A percentile compares a stretch with the other conserved stretches of the same genome.
Evolutionary conservation across 64 coral and sea anemone species (phyloP).

Genomic region (Montipora foliosa): DNA sequence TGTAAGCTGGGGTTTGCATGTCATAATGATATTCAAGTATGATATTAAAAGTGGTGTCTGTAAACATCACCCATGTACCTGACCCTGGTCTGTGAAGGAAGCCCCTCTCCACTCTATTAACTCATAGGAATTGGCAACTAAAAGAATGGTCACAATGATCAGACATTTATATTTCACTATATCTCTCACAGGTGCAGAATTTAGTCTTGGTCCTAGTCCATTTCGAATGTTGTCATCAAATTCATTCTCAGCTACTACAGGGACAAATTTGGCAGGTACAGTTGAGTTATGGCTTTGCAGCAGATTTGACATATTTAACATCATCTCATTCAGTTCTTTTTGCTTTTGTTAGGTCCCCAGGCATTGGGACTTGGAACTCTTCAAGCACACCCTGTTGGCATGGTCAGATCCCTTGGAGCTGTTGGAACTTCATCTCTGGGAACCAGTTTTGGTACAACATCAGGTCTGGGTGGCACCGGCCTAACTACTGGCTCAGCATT

Average conservation of each 20-base stretch:
- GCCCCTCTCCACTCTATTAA: no score
- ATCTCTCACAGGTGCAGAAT: slow-evolving; percentile 42
- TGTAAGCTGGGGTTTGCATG: no score
- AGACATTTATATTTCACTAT: not conserved
- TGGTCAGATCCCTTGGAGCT: not conserved
- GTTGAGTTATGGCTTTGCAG: not conserved
- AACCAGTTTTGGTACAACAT: not conserved
- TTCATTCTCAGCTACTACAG: not conserved
- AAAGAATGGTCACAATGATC: no score
- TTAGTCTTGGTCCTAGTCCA: slow-evolving; percentile 70
- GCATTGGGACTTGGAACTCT: not conserved
- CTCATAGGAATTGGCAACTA: no score
- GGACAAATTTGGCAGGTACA: slow-evolving; percentile 19
- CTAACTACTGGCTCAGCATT: slow-evolving; percentile 4
- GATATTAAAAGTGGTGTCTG: no score
- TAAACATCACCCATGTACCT: no score
- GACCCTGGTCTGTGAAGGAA: no score
- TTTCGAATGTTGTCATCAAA: slow-evolving; percentile 11
- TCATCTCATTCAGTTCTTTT: not conserved
- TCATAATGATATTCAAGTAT: no score
- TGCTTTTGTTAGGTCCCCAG: not conserved
- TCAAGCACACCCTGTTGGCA: slow-evolving; percentile 4
- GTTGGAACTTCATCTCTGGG: not conserved
- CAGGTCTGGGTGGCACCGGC: slow-evolving; percentile 9
- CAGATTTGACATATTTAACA: not conserved